These are phyloP conservation scores for Drosophila pseudotalamancana DNA, from an alignment of 2,888 invertebrate species.

Conservation along the genomic window DNA sequence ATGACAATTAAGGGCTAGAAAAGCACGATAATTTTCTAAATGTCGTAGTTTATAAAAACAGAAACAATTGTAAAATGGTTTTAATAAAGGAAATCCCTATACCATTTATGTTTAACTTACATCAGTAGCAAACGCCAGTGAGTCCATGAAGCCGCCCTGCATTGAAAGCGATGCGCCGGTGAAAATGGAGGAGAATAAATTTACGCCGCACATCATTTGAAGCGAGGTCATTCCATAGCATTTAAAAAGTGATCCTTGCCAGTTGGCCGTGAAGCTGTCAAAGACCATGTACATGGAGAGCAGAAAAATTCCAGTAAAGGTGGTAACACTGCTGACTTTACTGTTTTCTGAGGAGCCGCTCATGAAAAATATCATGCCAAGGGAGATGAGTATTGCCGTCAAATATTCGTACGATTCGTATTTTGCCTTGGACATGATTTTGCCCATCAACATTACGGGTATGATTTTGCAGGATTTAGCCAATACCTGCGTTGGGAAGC, in stretches of 20 bases:
- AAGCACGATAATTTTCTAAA: too few species aligned
- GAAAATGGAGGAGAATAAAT: conserved; percentile 95
- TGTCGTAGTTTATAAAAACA: neutral
- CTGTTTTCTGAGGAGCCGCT: conserved; percentile 89
- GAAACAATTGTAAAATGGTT: neutral
- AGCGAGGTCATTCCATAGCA: conserved; percentile 91
- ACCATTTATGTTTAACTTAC: conserved; percentile 84
- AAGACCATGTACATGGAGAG: conserved; percentile 95
- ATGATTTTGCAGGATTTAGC: conserved; percentile 99
- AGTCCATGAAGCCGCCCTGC: conserved; percentile 91
- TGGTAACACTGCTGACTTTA: conserved; percentile 88
- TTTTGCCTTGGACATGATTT: conserved; percentile 92
- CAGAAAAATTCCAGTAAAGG: conserved; percentile 92
- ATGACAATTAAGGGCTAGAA: too few species aligned
- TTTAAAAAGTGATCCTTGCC: conserved; percentile 96
- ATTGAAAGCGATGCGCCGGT: conserved; percentile 94
- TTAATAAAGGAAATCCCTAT: neutral
- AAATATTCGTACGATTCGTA: conserved; percentile 96
- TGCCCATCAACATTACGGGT: conserved; percentile 99
- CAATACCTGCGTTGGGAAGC: conserved; percentile 98
- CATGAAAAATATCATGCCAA: conserved; percentile 97
- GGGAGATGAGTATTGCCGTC: conserved; percentile 94
- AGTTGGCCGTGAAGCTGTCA: conserved; percentile 99
- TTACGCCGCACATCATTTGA: conserved; percentile 98
- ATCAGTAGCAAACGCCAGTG: conserved; percentile 89